phyloP scores from a whole-genome alignment of 2,888 invertebrate species.

The Lumbricus terrestris region DNA sequence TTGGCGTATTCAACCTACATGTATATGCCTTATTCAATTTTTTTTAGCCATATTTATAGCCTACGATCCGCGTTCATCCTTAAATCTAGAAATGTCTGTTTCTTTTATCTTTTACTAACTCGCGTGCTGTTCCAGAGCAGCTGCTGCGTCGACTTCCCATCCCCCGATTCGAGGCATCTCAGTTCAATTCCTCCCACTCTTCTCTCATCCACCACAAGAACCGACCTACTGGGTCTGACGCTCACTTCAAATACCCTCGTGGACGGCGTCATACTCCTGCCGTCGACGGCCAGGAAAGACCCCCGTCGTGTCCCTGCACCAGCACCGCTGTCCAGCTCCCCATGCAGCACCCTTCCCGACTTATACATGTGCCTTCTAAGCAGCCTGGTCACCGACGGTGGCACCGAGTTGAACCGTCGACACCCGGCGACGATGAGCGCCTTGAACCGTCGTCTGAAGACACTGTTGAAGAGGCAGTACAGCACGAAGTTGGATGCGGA shows the following conservation, averaged over 20 bases:
- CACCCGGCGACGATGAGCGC: not conserved
- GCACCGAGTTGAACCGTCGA: not conserved
- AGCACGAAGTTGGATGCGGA: conserved; percentile 56
- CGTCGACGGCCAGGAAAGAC: not conserved
- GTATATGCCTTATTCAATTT: no score
- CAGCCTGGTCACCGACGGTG: not conserved
- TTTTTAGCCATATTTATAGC: no score
- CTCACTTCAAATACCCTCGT: not conserved
- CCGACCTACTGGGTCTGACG: not conserved
- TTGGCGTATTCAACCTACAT: no score
- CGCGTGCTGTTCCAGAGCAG: not conserved
- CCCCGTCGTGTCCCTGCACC: not conserved
- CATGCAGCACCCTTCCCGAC: not conserved
- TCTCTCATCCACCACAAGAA: not conserved
- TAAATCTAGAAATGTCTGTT: not conserved
- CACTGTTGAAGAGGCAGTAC: conserved; percentile 53
- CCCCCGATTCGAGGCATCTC: not conserved
- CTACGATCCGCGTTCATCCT: no score
- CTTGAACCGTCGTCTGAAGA: conserved; percentile 42
- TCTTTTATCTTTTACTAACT: not conserved
- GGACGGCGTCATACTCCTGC: not conserved
- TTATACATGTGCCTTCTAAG: not conserved
- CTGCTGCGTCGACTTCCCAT: not conserved
- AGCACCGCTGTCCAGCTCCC: not conserved
- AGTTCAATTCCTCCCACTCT: not conserved